phyloP scores from a whole-genome alignment of 1,140 invertebrate species.

The Lerema accius region DNA sequence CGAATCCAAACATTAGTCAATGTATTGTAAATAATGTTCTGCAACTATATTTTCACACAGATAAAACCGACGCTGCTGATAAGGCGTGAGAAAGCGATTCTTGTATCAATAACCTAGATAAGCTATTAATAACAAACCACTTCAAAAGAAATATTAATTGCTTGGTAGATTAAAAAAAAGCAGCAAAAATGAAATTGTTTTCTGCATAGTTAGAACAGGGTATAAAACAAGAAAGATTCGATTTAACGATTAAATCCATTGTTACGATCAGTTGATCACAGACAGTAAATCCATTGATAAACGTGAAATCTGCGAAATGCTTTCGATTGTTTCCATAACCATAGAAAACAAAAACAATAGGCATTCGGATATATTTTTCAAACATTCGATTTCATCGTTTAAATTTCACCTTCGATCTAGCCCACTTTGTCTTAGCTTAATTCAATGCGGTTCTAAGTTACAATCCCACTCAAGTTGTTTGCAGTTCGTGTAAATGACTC shows the following conservation, averaged over 20 bases:
- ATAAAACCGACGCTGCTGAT: constrained; percentile 36
- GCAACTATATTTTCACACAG: constrained; percentile 40
- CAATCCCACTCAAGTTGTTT: constrained; percentile 35
- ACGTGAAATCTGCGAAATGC: constrained; percentile 24
- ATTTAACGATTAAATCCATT: not conserved
- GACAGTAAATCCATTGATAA: constrained; percentile 19
- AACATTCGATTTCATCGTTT: constrained; percentile 34
- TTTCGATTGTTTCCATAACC: constrained; percentile 21
- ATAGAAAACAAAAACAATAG: constrained; percentile 22
- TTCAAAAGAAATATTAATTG: constrained; percentile 7
- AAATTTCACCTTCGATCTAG: constrained; percentile 40
- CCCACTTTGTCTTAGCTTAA: constrained; percentile 19
- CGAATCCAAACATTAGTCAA: constrained; percentile 8
- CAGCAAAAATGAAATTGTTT: not conserved
- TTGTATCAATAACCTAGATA: constrained; percentile 33
- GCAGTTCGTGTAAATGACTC: constrained; percentile 38
- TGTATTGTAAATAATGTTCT: constrained; percentile 20
- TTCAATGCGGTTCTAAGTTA: constrained; percentile 31
- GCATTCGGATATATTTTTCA: constrained; percentile 1
- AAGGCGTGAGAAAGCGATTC: constrained; percentile 45
- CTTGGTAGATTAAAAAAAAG: not conserved
- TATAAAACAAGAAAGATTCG: not conserved
- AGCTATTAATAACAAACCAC: constrained; percentile 24
- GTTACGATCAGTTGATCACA: not conserved
- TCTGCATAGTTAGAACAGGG: not conserved